Conservation (phyloP, 2,113 vertebrate species). For the Glaucomys volans region DNA sequence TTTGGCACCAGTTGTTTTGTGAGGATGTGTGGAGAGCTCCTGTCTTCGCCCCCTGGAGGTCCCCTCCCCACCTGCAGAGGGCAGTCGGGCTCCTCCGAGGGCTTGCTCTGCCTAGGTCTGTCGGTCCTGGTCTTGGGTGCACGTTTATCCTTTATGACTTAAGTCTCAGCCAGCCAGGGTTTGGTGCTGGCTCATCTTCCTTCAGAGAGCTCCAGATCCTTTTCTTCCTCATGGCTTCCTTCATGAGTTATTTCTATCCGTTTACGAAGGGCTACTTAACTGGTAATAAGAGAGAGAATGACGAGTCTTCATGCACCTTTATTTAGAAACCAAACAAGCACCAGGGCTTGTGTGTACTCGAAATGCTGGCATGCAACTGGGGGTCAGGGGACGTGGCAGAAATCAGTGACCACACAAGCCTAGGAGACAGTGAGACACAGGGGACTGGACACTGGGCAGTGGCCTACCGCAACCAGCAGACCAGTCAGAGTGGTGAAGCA, state of each 20-base stretch:
- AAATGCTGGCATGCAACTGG: background rate
- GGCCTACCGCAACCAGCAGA: background rate
- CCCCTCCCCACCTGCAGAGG: background rate
- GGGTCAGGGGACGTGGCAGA: background rate
- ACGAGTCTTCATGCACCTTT: background rate
- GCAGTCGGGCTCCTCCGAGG: too few relatives aligned
- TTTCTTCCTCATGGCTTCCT: background rate
- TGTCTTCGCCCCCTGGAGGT: background rate
- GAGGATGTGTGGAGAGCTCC: background rate
- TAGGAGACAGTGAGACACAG: background rate
- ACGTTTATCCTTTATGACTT: background rate
- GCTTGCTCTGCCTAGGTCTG: background rate
- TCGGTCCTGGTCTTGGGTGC: background rate
- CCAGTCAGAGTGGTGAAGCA: background rate
- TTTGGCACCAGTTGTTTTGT: background rate
- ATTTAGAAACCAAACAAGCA: background rate
- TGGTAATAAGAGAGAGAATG: background rate
- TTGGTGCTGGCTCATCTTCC: background rate
- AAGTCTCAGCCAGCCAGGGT: background rate
- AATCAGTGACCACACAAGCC: background rate
- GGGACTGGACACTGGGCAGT: background rate
- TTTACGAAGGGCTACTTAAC: background rate
- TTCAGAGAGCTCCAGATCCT: background rate
- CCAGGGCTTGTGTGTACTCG: background rate
- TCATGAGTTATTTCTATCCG: background rate